A percentile compares a stretch with the other conserved stretches of the same genome.
Conservation (phyloP, 2,797 vertebrate genomes). For the Eleutherodactylus coqui region DNA sequence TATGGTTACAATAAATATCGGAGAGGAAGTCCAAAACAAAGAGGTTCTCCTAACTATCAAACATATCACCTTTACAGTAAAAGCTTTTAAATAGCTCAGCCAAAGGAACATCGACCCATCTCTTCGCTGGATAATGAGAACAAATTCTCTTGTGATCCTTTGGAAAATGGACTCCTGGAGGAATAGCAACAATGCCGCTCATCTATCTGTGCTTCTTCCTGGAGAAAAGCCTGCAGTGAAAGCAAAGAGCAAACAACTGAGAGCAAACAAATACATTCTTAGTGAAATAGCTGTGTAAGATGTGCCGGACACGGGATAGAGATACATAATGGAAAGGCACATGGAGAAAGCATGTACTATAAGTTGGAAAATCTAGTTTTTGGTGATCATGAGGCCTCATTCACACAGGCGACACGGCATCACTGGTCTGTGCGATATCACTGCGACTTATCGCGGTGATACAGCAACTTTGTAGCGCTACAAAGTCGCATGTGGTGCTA, state of each 20-base stretch:
- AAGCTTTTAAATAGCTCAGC: slow-evolving; percentile 31
- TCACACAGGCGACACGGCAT: no score
- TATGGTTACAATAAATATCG: slow-evolving; percentile 48
- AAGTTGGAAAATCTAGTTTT: neutral
- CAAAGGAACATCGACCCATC: slow-evolving; percentile 12
- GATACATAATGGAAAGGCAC: no score
- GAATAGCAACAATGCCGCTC: slow-evolving; percentile 66
- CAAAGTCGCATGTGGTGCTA: no score
- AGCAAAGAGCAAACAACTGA: slow-evolving; percentile 63
- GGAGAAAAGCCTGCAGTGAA: slow-evolving; percentile 69
- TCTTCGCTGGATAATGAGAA: slow-evolving; percentile 18
- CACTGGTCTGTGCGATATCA: no score
- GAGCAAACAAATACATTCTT: slow-evolving; percentile 41
- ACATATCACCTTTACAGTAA: slow-evolving; percentile 47
- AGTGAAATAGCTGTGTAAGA: neutral
- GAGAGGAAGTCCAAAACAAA: slow-evolving; percentile 54
- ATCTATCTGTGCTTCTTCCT: slow-evolving; percentile 70
- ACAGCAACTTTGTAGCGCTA: no score
- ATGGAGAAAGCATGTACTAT: neutral
- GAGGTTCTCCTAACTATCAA: slow-evolving; percentile 50
- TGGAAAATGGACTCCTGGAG: slow-evolving; percentile 68
- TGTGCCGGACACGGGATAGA: neutral
- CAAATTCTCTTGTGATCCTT: slow-evolving; percentile 39
- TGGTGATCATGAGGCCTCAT: no score
- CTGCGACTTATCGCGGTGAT: no score